A percentile compares a stretch with the other conserved stretches of the same genome.
Evolutionary conservation across 2,888 invertebrate species (phyloP).

Genomic region (Anorthoa munda): DNA sequence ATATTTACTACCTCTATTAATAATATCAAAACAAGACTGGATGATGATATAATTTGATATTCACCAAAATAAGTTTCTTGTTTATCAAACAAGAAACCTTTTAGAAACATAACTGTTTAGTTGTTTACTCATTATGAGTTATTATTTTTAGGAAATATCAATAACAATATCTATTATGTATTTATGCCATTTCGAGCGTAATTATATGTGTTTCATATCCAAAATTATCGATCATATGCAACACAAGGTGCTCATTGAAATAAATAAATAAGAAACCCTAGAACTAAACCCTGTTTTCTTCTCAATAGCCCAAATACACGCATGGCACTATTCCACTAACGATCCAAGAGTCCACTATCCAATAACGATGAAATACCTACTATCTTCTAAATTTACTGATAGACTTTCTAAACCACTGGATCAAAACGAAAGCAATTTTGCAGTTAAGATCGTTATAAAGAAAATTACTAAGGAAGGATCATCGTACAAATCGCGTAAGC

Average conservation of each 20-base stretch:
- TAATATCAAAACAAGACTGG: neutral
- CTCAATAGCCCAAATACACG: neutral
- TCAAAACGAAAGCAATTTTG: too few relatives aligned
- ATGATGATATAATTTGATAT: neutral
- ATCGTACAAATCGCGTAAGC: too few relatives aligned
- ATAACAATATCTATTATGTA: too few relatives aligned
- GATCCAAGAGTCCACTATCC: too few relatives aligned
- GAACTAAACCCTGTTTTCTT: neutral
- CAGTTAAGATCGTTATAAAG: too few relatives aligned
- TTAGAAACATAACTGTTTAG: neutral
- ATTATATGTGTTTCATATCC: too few relatives aligned
- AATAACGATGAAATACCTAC: neutral
- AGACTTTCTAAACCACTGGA: too few relatives aligned
- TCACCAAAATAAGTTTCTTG: neutral
- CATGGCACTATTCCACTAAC: neutral
- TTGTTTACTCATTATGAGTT: too few relatives aligned
- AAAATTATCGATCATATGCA: too few relatives aligned
- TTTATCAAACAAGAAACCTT: neutral
- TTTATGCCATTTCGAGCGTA: too few relatives aligned
- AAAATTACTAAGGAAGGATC: neutral
- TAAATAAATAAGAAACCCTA: neutral
- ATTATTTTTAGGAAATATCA: too few relatives aligned
- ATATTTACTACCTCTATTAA: neutral
- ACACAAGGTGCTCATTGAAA: neutral
- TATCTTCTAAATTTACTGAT: too few relatives aligned